A percentile compares a stretch with the other conserved stretches of the same genome.
Evolutionary conservation across 2,888 invertebrate genomes (phyloP).

Genomic region (Neoascia interrupta): DNA sequence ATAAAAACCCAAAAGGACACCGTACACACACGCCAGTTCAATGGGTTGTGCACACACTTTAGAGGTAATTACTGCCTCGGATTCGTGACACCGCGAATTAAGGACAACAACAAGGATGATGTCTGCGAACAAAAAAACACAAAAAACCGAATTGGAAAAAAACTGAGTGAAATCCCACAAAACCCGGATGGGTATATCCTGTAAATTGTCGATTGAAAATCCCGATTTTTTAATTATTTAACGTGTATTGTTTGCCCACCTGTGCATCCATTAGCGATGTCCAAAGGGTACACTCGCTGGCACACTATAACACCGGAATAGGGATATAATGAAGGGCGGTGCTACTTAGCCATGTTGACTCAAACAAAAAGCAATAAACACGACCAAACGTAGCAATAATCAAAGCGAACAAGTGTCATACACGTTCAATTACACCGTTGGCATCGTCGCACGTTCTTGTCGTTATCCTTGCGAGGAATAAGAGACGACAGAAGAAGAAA

Average conservation of each 20-base stretch:
- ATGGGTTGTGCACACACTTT: conserved; percentile 8
- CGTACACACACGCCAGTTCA: not conserved
- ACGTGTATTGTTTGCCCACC: conserved; percentile 62
- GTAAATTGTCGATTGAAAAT: conserved; percentile 43
- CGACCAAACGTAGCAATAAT: conserved; percentile 37
- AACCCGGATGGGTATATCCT: conserved; percentile 10
- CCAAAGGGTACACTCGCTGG: conserved; percentile 50
- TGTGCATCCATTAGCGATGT: conserved; percentile 64
- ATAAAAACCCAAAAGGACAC: not conserved
- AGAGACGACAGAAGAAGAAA: not conserved
- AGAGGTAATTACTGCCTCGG: not conserved
- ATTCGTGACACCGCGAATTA: not conserved
- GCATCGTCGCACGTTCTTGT: conserved; percentile 24
- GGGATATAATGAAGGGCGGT: not conserved
- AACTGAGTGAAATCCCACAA: not conserved
- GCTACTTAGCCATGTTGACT: conserved; percentile 24
- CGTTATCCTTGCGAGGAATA: conserved; percentile 28
- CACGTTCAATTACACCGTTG: conserved; percentile 55
- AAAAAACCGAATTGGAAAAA: not conserved
- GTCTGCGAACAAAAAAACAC: not conserved
- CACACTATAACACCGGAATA: not conserved
- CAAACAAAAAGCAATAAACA: not conserved
- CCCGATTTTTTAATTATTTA: conserved; percentile 59
- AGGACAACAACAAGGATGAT: not conserved
- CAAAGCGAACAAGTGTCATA: conserved; percentile 68